A percentile compares a stretch with the other conserved stretches of the same genome.
Conservation (phyloP, 1,140 invertebrate species). For the Drosophila ironensis region DNA sequence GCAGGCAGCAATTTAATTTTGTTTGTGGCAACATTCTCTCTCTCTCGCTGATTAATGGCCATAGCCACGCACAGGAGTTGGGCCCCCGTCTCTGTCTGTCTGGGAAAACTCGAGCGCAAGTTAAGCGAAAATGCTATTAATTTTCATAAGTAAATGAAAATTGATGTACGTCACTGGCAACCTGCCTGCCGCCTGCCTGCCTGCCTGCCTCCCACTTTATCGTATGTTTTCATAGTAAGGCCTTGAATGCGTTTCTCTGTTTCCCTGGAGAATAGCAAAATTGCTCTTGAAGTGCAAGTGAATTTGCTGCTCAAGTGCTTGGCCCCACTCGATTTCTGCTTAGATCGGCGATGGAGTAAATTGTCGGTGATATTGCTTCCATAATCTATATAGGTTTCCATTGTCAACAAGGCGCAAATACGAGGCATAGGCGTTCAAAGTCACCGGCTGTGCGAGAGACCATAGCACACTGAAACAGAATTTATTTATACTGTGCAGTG, state of each 20-base stretch:
- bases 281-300: slow-evolving; percentile 8
- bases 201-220: background rate
- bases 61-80: slow-evolving; percentile 27
- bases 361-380: slow-evolving; percentile 19
- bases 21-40: slow-evolving; percentile 34
- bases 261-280: slow-evolving; percentile 12
- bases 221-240: background rate
- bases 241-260: background rate
- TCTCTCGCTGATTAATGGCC: slow-evolving; percentile 34
- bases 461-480: slow-evolving; percentile 35
- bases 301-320: slow-evolving; percentile 20
- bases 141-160: slow-evolving; percentile 65
- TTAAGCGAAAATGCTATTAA: slow-evolving; percentile 60
- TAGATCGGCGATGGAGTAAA: slow-evolving; percentile 20
- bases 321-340: slow-evolving; percentile 7
- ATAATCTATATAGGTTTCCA: slow-evolving; percentile 38
- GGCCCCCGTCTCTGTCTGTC: background rate
- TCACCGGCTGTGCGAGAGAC: slow-evolving; percentile 17
- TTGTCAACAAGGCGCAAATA: slow-evolving; percentile 22
- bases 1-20: slow-evolving; percentile 46
- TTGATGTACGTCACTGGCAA: slow-evolving; percentile 34
- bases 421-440: slow-evolving; percentile 29
- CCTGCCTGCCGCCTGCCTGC: too few species aligned
- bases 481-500: slow-evolving; percentile 26
- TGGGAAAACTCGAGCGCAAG: slow-evolving; percentile 35